Base-by-base conservation (phyloP, 2,113 vertebrate genomes). In the Mesembrinibis cayennensis region DNA sequence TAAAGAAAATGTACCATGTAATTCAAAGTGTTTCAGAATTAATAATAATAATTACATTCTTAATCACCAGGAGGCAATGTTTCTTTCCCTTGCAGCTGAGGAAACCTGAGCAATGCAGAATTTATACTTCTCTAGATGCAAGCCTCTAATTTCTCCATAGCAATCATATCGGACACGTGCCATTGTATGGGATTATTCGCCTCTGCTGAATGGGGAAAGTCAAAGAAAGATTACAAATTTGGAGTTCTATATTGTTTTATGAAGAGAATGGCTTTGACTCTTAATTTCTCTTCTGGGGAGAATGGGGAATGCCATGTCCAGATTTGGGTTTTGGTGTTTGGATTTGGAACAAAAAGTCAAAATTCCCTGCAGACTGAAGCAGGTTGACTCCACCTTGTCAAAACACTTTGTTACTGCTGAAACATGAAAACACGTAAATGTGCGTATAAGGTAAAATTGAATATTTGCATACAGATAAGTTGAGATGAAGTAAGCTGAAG, bases 21-120 rank as follows among this genome's bases (percentile, higher is more conserved):
- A 97, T 94, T 94, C 65, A 58, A 53, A 91, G 62, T 67, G 42
- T 90, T 96, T 94, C 45, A 67, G 78, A 91, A 91, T 84, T 95
- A 59, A 70, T 90, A 95, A 82, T 87, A 93, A 95, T 96, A 85
- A 93, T 95, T 85, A 91, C 59, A 82, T 53, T 90, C 74, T 77
- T 90, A 96, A 95, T 97, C 93, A 94, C 89, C 89, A 96, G 96
- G 87, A 97, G 94, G 93, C 91, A 97, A 95, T 94, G 93, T 95
- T 96, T 95, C 78, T 93, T 96, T 91, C 84, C 70, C 79, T 95
- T 86, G 47, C 6, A 58, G 74, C 30, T 1, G 29, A 82, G 23
- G 49, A 87, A 87, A 36, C 49, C 30, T 59, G 44, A 53, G 38
- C 29, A 62, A 73, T 89, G 53, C 36, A 62, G 73, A 38, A 62